Base-by-base conservation (phyloP, 2,888 invertebrate species). In the Diarsia rubi region DNA sequence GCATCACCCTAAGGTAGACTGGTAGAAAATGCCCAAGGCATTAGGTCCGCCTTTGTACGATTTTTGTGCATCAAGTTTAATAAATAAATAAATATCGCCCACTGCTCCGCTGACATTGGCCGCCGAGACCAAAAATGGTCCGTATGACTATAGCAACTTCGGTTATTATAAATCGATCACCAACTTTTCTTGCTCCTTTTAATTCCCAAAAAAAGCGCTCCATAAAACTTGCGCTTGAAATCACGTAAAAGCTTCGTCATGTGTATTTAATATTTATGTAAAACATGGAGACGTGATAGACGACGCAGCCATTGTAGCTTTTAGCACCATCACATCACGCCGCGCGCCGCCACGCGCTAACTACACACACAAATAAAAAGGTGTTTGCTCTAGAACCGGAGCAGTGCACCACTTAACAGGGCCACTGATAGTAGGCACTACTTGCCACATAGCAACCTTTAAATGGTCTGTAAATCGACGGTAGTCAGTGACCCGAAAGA, bases 311-410 rank as follows among this genome's bases (percentile, higher is more conserved):
- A 79, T 83, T 86, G 73, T 86, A 64, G 90, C 91, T 91, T 88
- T 91, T 92, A 90, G 89, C 92, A 84, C 79, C 68, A 71, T 11
- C 31, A 62, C 75, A 75, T 75, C 82, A 85, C 79, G 82, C 73
- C 78, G 45, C 82, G 84, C 79, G 82, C 73, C 78, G 45, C 73
- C 75, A 76, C 54, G 77, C 72, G 90, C 81, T 83, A 92, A 92
- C 79, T 45, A 60, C 42, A 0, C 45, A 12, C 21, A 62, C 86
- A 90, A 91, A 90, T 87, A 88, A 78, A 79, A 75, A 75, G 80
- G 73, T 84, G 85, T 88, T 86, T 87, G 84, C 74, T 71, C 70
- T 57, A 65, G 84, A 89, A 83, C 75, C 85, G 81, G 87, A 87
- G 85, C 88, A 87, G 42, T 79, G 78, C 82, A 85, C 82, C 81